These are phyloP conservation scores for Oncorhynchus keta DNA, from an alignment of 2,113 vertebrate species.

Conservation along the genomic window DNA sequence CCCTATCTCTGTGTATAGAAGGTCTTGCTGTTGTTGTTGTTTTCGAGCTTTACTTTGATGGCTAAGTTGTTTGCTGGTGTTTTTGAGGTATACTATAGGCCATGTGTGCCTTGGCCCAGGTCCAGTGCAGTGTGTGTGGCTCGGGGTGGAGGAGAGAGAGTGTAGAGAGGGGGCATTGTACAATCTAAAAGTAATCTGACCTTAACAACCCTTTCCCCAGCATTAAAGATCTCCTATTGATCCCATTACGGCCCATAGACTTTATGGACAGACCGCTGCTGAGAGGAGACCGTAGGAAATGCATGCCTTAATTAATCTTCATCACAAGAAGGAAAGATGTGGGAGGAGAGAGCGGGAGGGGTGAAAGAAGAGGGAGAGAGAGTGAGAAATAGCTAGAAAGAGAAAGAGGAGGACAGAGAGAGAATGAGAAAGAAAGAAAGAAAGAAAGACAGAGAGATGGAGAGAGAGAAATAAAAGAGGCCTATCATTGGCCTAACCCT, in stretches of 20 bases:
- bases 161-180: background rate
- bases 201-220: slow-evolving; percentile 16
- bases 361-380: background rate
- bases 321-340: background rate
- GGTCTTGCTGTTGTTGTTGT: too few species aligned
- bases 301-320: slow-evolving; percentile 54
- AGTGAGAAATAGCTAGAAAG: too few species aligned
- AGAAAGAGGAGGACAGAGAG: too few species aligned
- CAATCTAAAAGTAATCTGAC: slow-evolving; percentile 28
- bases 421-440: too few species aligned
- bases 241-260: slow-evolving; percentile 39
- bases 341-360: slow-evolving; percentile 8
- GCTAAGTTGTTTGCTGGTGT: too few species aligned
- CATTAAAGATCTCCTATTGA: slow-evolving; percentile 41
- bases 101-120: too few species aligned
- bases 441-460: too few species aligned
- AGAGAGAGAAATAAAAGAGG: too few species aligned
- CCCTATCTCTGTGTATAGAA: too few species aligned
- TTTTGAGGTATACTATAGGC: too few species aligned
- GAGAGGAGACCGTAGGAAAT: slow-evolving; percentile 25
- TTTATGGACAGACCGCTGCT: slow-evolving; percentile 37
- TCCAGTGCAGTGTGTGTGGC: too few species aligned
- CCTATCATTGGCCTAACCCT: slow-evolving; percentile 13
- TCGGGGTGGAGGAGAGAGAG: background rate
- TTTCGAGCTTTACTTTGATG: too few species aligned